phyloP scores from a whole-genome alignment of 2,113 vertebrate species.

The Coturnix japonica region DNA sequence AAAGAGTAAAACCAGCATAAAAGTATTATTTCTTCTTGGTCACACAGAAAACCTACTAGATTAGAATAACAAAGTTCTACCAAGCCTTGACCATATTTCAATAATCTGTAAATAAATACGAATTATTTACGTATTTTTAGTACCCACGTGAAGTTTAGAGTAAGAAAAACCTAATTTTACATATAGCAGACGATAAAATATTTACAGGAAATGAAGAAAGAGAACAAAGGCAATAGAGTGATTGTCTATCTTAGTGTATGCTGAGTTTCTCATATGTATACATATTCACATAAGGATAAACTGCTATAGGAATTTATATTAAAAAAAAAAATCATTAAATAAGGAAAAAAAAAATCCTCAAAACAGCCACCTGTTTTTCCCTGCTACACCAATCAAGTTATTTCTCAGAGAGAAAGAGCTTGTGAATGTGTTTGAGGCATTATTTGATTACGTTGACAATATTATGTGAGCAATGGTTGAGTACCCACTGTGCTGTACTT shows the following conservation, averaged over 20 bases:
- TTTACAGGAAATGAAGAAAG: not conserved
- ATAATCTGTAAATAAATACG: not conserved
- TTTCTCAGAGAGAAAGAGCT: constrained; percentile 70
- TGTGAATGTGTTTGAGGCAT: constrained; percentile 79
- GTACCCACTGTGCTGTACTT: constrained; percentile 81
- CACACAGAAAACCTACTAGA: not conserved
- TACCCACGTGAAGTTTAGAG: not conserved
- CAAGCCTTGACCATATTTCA: not conserved
- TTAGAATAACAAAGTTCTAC: not conserved
- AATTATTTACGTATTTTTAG: not conserved
- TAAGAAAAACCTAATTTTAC: not conserved
- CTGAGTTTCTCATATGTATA: not conserved
- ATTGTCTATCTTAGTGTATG: not conserved
- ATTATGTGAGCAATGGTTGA: constrained; percentile 81
- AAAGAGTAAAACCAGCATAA: not conserved
- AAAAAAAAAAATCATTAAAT: constrained; percentile 42
- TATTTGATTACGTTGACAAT: constrained; percentile 87
- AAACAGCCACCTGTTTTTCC: constrained; percentile 55
- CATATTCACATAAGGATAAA: not conserved
- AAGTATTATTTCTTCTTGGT: not conserved
- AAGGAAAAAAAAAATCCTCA: not conserved
- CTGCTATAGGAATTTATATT: constrained; percentile 23
- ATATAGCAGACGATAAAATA: not conserved
- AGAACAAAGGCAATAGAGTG: not conserved
- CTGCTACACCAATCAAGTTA: constrained; percentile 75